Percentiles rank a stretch among this genome's conserved stretches.
These are phyloP conservation scores for Cinara cedri DNA, from an alignment of 2,888 invertebrate genomes.

Conservation along the genomic window DNA sequence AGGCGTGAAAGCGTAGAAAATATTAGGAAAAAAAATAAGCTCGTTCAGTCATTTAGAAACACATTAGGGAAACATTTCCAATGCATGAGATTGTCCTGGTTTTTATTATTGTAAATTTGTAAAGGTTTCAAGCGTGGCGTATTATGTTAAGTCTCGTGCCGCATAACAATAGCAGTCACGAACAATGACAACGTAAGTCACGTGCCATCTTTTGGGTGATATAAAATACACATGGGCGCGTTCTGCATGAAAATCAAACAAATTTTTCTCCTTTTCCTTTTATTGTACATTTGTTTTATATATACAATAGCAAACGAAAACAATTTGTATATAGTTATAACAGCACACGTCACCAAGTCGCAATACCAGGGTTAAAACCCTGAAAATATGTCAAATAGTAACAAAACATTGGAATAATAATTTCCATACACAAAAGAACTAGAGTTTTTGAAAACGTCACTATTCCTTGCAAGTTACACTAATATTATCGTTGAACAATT, in stretches of 20 bases:
- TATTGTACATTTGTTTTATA: not conserved
- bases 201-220: slow-evolving; percentile 52
- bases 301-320: slow-evolving; percentile 8
- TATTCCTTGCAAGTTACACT: no score
- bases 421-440: no score
- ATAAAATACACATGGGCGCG: slow-evolving; percentile 16
- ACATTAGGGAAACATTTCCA: slow-evolving; percentile 46
- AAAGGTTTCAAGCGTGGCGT: slow-evolving; percentile 9
- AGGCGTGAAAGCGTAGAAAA: slow-evolving; percentile 39
- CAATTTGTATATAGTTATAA: not conserved
- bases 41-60: slow-evolving; percentile 50
- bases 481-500: no score
- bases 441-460: no score
- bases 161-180: slow-evolving; percentile 23
- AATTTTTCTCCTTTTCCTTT: not conserved
- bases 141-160: slow-evolving; percentile 38
- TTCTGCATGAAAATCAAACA: slow-evolving; percentile 25
- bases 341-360: not conserved
- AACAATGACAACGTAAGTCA: slow-evolving; percentile 55
- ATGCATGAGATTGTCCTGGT: slow-evolving; percentile 32
- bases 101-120: not conserved
- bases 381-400: no score
- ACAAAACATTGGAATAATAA: no score
- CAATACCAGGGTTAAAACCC: not conserved
- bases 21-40: slow-evolving; percentile 20